Evolutionary conservation across 2,113 vertebrate genomes (phyloP), one percentile per base, ranked within the genome.

Genomic region (Glaucidium brasilianum): DNA sequence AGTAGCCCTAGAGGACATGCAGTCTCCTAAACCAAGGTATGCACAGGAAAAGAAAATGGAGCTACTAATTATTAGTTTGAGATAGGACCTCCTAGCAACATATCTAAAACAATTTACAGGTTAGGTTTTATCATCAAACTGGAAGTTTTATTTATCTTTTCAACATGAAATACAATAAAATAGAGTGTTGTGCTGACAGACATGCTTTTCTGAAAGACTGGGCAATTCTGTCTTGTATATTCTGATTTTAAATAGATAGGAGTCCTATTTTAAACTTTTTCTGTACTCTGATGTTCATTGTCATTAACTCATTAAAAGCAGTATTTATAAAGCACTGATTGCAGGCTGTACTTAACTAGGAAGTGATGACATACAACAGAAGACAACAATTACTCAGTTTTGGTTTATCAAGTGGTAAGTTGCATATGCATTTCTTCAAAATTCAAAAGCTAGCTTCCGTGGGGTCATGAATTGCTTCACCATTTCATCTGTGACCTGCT

Each of bases 381-480:
- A 90, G 79, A 91, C 91, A 88, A 78, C 3, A 72, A 66, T 47
- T 86, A 85, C 22, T 60, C 0, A 5, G 32, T 35, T 53, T 85
- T 37, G 88, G 59, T 88, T 92, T 84, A 53, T 90, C 78, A 35
- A 85, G 3, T 10, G 75, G 35, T 34, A 76, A 87, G 56, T 92
- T 73, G 73, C 35, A 58, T 21, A 50, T 2, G 17, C n/a, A 32
- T 34, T 41, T 41, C 88, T 97, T 97, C 99, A 99, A 60, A 98
- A 98, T 62, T 98, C 97, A 94, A 99, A 99, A 93, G 98, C 98
- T 59, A 99, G 97, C 83, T 98, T 98, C 73, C 99, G 98, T 26
- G 99, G 99, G 27, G 98, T 99, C 99, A 99, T 99, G 95, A 99
- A 99, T 71, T 99, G 98, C 62, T 97, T 98, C 93, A 99, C 98